Evolutionary conservation across 2,888 invertebrate species (phyloP).

Genomic region (Drosophila meridionalis): DNA sequence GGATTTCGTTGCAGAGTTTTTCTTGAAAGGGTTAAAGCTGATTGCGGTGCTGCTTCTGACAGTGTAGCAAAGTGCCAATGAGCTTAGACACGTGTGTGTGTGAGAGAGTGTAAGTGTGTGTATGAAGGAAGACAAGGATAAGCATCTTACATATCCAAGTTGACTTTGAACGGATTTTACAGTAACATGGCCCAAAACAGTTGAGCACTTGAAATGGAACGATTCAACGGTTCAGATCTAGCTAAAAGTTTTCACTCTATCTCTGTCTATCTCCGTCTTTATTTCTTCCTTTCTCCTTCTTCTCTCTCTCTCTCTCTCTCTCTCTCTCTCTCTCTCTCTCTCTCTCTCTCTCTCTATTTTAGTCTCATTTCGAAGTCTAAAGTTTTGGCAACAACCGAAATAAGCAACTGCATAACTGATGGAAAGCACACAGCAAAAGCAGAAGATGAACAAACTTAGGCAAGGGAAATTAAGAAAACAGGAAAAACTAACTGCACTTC

Average conservation of each 20-base stretch:
- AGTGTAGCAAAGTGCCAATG: constrained; percentile 35
- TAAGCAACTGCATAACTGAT: constrained; percentile 24
- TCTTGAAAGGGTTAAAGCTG: constrained; percentile 58
- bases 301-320: neutral
- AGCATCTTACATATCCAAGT: constrained; percentile 47
- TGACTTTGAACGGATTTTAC: constrained; percentile 45
- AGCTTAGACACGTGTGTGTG: constrained; percentile 26
- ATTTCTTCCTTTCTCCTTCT: neutral
- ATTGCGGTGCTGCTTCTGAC: constrained; percentile 40
- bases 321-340: neutral
- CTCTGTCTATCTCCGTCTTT: neutral
- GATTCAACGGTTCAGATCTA: constrained; percentile 21
- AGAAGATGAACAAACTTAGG: constrained; percentile 22
- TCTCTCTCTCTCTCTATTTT: neutral
- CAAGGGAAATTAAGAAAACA: constrained; percentile 16
- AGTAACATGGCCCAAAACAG: constrained; percentile 36
- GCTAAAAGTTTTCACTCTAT: constrained; percentile 18
- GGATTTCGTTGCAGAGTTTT: constrained; percentile 50
- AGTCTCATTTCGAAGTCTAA: constrained; percentile 3
- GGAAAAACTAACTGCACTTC: constrained; percentile 18
- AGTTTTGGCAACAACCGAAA: constrained; percentile 16
- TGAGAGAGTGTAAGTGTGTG: constrained; percentile 24
- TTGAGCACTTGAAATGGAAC: constrained; percentile 28
- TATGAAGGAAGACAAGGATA: constrained; percentile 39
- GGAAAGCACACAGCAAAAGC: constrained; percentile 2